A percentile compares a stretch with the other conserved stretches of the same genome.
Conservation (phyloP, 2,888 invertebrate genomes). For the Choreutis nemorana region DNA sequence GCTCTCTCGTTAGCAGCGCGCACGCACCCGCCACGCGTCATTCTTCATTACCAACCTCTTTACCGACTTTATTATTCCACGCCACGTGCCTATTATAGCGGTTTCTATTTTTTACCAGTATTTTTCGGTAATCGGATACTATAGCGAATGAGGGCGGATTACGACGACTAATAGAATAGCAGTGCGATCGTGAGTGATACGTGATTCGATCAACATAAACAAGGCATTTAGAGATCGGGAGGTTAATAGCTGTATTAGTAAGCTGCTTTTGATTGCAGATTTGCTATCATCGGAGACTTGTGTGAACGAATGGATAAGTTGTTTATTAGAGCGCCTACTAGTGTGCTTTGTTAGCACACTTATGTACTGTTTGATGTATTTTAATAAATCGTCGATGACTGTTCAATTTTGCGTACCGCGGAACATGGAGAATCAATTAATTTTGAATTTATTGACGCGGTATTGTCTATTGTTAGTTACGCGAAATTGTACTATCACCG, state of each 20-base stretch:
- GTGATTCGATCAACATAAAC: slow-evolving; percentile 55
- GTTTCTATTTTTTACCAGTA: slow-evolving; percentile 32
- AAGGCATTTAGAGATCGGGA: slow-evolving; percentile 35
- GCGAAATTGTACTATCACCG: too few species aligned
- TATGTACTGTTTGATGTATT: too few species aligned
- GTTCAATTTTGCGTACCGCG: too few species aligned
- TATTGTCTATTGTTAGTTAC: too few species aligned
- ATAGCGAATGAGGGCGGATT: slow-evolving; percentile 22
- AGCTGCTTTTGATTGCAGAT: slow-evolving; percentile 11
- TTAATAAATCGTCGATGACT: too few species aligned
- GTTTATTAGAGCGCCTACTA: too few species aligned
- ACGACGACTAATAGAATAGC: slow-evolving; percentile 20
- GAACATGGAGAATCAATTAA: too few species aligned
- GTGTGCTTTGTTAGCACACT: too few species aligned
- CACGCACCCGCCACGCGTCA: slow-evolving; percentile 35
- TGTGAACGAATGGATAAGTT: too few species aligned
- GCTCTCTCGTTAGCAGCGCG: slow-evolving; percentile 22
- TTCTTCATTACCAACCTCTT: slow-evolving; percentile 46
- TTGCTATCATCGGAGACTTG: too few species aligned
- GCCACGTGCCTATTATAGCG: slow-evolving; percentile 52
- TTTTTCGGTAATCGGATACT: slow-evolving; percentile 46
- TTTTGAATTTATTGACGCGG: too few species aligned
- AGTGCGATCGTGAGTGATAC: slow-evolving; percentile 29
- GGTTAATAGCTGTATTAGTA: slow-evolving; percentile 35
- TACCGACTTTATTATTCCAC: slow-evolving; percentile 53